Conservation (phyloP, 2,888 invertebrate species). For the Unio delphinus region DNA sequence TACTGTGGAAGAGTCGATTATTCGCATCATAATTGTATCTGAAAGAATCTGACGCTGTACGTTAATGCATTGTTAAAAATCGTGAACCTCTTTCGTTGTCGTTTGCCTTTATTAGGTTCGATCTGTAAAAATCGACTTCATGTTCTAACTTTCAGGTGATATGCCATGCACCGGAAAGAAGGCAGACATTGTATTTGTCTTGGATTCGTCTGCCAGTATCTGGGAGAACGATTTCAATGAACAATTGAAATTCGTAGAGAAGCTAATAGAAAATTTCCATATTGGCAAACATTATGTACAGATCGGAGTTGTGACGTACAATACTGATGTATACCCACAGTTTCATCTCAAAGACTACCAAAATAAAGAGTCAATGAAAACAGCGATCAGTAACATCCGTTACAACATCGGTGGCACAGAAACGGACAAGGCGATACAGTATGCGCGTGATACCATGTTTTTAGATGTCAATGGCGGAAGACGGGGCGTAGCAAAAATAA, state of each 20-base stretch:
- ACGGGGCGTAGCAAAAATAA: conserved; percentile 34
- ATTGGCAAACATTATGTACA: conserved; percentile 33
- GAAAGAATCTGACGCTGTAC: too few species aligned
- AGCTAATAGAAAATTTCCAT: conserved; percentile 39
- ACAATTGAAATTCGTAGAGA: conserved; percentile 47
- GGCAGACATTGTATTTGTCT: conserved; percentile 37
- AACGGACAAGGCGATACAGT: conserved; percentile 27
- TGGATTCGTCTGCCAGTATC: conserved; percentile 48
- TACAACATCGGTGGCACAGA: conserved; percentile 28
- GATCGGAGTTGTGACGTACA: conserved; percentile 35
- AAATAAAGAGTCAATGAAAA: conserved; percentile 10
- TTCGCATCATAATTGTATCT: too few species aligned
- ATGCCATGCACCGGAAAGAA: too few species aligned
- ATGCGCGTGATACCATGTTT: conserved; percentile 33
- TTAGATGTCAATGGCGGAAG: conserved; percentile 33
- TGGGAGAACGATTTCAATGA: conserved; percentile 44
- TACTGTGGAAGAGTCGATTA: too few species aligned
- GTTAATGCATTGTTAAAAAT: too few species aligned
- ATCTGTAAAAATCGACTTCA: too few species aligned
- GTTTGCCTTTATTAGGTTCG: too few species aligned
- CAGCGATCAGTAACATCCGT: conserved; percentile 19
- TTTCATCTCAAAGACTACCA: conserved; percentile 22
- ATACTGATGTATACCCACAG: conserved; percentile 14
- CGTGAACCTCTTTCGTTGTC: too few species aligned
- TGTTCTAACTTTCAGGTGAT: too few species aligned